Base-by-base conservation (phyloP, 1,140 invertebrate species). In the Zaprionus davidi region DNA sequence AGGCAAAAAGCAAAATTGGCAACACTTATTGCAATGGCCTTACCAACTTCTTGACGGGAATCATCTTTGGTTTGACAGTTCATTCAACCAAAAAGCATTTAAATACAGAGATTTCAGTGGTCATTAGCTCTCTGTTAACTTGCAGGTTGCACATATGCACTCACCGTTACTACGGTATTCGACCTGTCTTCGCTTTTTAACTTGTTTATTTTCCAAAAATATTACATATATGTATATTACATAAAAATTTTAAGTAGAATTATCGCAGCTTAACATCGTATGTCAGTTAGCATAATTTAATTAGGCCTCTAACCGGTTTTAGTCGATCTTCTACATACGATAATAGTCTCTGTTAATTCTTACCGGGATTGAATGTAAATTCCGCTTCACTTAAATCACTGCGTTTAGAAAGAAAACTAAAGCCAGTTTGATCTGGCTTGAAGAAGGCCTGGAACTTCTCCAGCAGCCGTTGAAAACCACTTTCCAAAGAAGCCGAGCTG, bases 401-500 rank as follows among this genome's bases (percentile, higher is more conserved):
- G 3, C 20, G 53, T 15, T 26, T 56, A 3, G 26, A 31, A n/a
- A 51, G 22, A 51, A 51, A 51, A 22, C 46, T 51, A 11, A 5
- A 11, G 20, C 11, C 20, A 17, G 5, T 26, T 1, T 17, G 9
- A 31, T 53, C 20, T 34, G 36, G 22, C 31, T 75, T 64, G 41
- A 72, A 31, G 20, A 44, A 64, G 11, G 15, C 17, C n/a, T 67
- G 34, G 7, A 86, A 88, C 24, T 78, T 86, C 2, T 70, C 64
- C 13, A 83, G n/a, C 2, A 86, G 58, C 9, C 71, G 60, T 9
- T 65, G 31, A 5, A 91, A 69, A 5, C 73, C 90, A 1, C 46
- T 67, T n/a, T 84, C 63, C 46, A 90, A 65, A 2, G 90, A 57
- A 12, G 74, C 60, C 1, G 84, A 91, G 17, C 53, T 71, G 15